Evolutionary conservation across 2,888 invertebrate species (phyloP).

Genomic region (Papilio elwesi): DNA sequence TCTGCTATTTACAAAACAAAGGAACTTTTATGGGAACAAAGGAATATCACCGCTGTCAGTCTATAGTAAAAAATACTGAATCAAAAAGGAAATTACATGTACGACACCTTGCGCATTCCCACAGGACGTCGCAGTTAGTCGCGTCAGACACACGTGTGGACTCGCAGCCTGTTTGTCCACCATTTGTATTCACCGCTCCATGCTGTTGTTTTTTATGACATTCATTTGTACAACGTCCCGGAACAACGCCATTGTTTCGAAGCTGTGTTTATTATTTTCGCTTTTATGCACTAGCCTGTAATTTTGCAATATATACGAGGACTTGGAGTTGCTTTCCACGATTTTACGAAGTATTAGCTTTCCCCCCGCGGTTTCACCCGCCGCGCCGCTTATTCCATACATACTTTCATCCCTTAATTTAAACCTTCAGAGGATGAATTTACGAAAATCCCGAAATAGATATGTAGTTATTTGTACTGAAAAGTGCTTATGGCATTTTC

Average conservation of each 20-base stretch:
- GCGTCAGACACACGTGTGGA: slow-evolving; percentile 7
- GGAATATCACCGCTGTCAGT: neutral
- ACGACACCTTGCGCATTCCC: slow-evolving; percentile 6
- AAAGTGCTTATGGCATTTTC: no score
- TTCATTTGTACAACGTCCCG: neutral
- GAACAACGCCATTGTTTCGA: neutral
- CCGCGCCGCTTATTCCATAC: no score
- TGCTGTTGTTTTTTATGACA: slow-evolving; percentile 5
- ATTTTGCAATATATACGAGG: no score
- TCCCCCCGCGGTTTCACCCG: no score
- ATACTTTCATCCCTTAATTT: no score
- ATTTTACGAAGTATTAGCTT: no score
- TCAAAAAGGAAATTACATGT: neutral
- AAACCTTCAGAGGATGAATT: no score
- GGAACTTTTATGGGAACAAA: no score
- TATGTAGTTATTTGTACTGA: no score
- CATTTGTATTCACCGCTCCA: slow-evolving; percentile 17
- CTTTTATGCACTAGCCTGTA: neutral
- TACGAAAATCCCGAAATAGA: no score
- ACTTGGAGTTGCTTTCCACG: no score
- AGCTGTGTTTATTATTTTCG: neutral
- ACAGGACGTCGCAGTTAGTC: slow-evolving; percentile 4
- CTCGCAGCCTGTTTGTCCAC: neutral
- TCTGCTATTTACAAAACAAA: no score
- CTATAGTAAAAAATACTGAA: neutral